phyloP scores from a whole-genome alignment of 2,113 vertebrate genomes.

The Eulacestoma nigropectus region DNA sequence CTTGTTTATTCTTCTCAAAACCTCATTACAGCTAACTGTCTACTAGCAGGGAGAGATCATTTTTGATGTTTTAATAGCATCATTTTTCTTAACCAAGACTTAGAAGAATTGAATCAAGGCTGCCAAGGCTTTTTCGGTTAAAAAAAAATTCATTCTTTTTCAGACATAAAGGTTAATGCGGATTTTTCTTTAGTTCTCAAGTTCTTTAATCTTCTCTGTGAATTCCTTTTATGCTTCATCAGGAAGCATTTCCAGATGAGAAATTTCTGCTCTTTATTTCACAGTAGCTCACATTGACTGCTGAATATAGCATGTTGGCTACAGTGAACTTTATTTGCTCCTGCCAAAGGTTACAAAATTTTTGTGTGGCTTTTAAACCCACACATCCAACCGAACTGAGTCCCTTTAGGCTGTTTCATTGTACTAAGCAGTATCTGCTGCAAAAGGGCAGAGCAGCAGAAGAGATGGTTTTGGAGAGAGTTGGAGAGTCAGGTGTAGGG shows the following conservation, averaged over 20 bases:
- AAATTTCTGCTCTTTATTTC: slow-evolving; percentile 1
- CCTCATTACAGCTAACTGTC: slow-evolving; percentile 25
- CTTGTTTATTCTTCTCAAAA: slow-evolving; percentile 41
- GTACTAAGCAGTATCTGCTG: neutral
- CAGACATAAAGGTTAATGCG: neutral
- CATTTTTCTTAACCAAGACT: slow-evolving; percentile 26
- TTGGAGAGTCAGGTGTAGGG: neutral
- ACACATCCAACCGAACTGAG: neutral
- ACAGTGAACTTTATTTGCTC: neutral
- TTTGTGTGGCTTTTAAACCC: neutral
- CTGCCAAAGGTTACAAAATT: neutral
- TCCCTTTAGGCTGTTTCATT: neutral
- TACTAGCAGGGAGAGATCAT: slow-evolving; percentile 3
- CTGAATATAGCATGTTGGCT: neutral
- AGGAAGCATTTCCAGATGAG: neutral
- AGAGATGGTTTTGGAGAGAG: neutral
- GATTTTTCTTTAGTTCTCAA: slow-evolving; percentile 18
- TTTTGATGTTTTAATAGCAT: slow-evolving; percentile 36
- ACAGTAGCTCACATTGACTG: neutral
- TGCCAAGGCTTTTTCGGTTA: neutral
- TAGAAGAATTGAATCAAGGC: neutral
- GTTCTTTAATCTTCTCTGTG: slow-evolving; percentile 14
- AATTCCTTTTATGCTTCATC: neutral
- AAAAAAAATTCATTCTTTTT: neutral
- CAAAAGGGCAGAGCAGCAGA: neutral